Evolutionary conservation across 2,888 invertebrate species (phyloP).

Genomic region (Trichogramma evanescens): DNA sequence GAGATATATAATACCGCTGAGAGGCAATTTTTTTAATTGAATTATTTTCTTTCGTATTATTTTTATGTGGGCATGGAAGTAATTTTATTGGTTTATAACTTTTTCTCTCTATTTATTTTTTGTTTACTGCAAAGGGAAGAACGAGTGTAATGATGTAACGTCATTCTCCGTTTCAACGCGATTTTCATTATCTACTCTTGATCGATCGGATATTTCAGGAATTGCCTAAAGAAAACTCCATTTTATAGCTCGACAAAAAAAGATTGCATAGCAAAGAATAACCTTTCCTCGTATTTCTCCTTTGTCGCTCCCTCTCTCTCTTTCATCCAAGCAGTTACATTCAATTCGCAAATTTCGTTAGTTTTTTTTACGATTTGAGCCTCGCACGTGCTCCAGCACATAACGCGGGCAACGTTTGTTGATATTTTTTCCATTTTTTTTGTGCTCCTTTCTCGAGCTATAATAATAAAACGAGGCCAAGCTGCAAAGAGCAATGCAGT

Average conservation of each 20-base stretch:
- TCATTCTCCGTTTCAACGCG: neutral
- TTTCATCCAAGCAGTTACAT: neutral
- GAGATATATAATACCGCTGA: neutral
- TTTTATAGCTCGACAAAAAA: too few species aligned
- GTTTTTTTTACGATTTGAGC: too few species aligned
- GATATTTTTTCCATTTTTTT: neutral
- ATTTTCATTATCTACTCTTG: neutral
- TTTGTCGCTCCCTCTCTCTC: neutral
- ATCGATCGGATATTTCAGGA: too few species aligned
- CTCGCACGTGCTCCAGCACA: neutral
- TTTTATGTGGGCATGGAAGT: neutral
- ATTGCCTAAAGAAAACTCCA: too few species aligned
- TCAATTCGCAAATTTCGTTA: neutral
- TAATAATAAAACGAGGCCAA: too few species aligned
- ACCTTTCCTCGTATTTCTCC: neutral
- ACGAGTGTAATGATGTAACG: neutral
- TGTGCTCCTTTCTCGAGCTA: too few species aligned
- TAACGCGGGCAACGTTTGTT: neutral
- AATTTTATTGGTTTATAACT: neutral
- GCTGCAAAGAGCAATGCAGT: too few species aligned
- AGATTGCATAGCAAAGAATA: too few species aligned
- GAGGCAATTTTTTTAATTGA: conserved; percentile 13
- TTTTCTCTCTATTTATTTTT: neutral
- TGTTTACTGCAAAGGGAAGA: neutral
- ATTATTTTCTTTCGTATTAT: conserved; percentile 10